phyloP scores from a whole-genome alignment of 2,888 invertebrate genomes.

The Ormyrus nitidulus region DNA sequence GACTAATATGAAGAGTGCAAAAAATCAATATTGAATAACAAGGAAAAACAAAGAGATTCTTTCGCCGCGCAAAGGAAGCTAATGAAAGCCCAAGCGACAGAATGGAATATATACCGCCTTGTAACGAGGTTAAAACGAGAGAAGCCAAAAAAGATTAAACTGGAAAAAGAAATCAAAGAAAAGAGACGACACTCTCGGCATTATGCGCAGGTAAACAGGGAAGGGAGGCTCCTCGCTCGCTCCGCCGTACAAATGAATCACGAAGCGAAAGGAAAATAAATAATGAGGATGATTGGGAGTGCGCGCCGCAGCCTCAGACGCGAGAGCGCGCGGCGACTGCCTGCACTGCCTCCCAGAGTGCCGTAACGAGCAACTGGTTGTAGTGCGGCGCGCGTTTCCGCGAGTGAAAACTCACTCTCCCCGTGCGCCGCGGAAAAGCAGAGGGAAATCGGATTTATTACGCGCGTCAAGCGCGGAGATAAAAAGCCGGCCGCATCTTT shows the following conservation, averaged over 20 bases:
- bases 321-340: not conserved
- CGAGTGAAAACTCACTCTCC: not conserved
- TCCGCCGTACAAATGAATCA: conserved; percentile 8
- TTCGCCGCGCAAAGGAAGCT: too few relatives aligned
- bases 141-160: not conserved
- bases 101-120: too few relatives aligned
- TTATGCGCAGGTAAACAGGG: not conserved
- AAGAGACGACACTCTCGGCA: not conserved
- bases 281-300: conserved; percentile 43
- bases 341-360: too few relatives aligned
- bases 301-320: not conserved
- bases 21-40: too few relatives aligned
- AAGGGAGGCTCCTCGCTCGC: not conserved
- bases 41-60: too few relatives aligned
- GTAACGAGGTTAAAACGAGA: too few relatives aligned
- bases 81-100: too few relatives aligned
- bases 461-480: not conserved
- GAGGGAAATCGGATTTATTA: conserved; percentile 29
- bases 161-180: not conserved
- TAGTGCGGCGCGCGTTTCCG: not conserved
- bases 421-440: too few relatives aligned
- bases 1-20: too few relatives aligned
- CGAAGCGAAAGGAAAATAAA: conserved; percentile 30
- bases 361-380: conserved; percentile 31
- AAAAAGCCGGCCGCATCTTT: conserved; percentile 21